A percentile compares a stretch with the other conserved stretches of the same genome.
These are phyloP conservation scores for Thyatira batis DNA, from an alignment of 2,888 invertebrate genomes.

Conservation along the genomic window DNA sequence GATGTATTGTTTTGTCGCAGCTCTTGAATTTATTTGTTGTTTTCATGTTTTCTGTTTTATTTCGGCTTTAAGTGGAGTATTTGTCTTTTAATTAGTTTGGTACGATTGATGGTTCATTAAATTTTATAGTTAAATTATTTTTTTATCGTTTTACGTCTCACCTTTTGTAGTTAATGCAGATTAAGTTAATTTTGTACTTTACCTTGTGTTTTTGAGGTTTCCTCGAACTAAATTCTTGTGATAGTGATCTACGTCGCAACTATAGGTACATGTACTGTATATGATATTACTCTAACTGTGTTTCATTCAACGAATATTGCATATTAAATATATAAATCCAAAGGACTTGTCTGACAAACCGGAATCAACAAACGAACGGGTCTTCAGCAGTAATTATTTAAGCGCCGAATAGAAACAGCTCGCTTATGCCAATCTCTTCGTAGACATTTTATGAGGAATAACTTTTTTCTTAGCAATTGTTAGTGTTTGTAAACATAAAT, in stretches of 20 bases:
- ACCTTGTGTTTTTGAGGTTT: no score
- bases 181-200: no score
- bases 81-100: neutral
- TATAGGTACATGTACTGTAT: no score
- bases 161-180: no score
- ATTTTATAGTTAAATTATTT: no score
- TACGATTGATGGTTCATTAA: neutral
- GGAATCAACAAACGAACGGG: neutral
- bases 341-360: neutral
- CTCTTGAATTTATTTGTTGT: constrained; percentile 3
- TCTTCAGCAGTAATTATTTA: neutral
- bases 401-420: no score
- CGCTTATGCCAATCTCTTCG: neutral
- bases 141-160: no score
- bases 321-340: neutral
- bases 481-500: neutral
- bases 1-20: constrained; percentile 9
- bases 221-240: no score
- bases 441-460: neutral
- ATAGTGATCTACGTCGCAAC: no score
- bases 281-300: no score
- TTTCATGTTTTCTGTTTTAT: neutral
- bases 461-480: neutral
- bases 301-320: neutral
- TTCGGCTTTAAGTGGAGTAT: neutral